These are phyloP conservation scores for Tipula lateralis DNA, from an alignment of 2,888 invertebrate genomes.

Conservation along the genomic window DNA sequence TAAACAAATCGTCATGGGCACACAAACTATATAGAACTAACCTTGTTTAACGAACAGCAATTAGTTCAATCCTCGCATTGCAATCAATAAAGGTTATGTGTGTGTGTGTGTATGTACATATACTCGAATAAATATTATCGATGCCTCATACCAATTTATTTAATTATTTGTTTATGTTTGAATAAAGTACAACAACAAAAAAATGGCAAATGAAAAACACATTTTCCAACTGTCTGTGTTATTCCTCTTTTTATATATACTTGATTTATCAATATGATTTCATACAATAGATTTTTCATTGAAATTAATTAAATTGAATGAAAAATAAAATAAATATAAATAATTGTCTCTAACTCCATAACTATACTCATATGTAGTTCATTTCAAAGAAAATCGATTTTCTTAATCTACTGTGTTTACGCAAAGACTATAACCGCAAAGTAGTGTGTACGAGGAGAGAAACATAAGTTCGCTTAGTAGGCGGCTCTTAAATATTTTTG, in stretches of 20 bases:
- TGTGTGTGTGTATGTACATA: background rate
- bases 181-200: background rate
- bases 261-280: background rate
- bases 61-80: background rate
- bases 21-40: too few relatives aligned
- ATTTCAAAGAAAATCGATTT: background rate
- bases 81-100: background rate
- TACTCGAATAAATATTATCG: background rate
- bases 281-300: background rate
- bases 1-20: too few relatives aligned
- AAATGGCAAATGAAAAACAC: background rate
- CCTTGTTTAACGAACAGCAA: too few relatives aligned
- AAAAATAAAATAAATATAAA: background rate
- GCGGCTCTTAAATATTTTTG: too few relatives aligned
- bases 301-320: constrained; percentile 11
- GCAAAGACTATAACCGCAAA: background rate
- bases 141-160: background rate
- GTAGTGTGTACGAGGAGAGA: background rate
- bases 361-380: too few relatives aligned
- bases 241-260: background rate
- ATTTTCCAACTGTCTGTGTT: background rate
- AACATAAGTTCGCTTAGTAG: too few relatives aligned
- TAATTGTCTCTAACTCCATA: background rate
- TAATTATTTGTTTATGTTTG: background rate
- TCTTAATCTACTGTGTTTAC: background rate